Conservation (phyloP, 2,888 invertebrate genomes). For the Aphodius granarius region DNA sequence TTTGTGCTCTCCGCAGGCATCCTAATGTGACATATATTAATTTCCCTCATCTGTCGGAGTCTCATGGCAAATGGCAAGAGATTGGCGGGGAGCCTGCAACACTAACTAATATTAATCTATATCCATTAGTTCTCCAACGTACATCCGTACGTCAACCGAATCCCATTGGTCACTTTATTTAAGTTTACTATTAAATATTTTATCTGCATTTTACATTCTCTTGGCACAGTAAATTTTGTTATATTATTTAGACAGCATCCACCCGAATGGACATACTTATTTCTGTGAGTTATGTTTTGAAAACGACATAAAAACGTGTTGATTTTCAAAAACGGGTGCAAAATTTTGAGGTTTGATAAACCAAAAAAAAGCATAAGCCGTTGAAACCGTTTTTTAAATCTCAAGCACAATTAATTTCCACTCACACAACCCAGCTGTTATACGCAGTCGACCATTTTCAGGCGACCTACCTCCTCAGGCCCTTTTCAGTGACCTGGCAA, state of each 20-base stretch:
- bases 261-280: too few species aligned
- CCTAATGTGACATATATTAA: slow-evolving; percentile 26
- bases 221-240: too few species aligned
- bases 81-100: slow-evolving; percentile 32
- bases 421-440: too few species aligned
- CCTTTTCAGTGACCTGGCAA: background rate
- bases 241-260: too few species aligned
- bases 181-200: background rate
- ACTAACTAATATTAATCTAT: slow-evolving; percentile 37
- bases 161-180: background rate
- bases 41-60: slow-evolving; percentile 32
- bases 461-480: background rate
- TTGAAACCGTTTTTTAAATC: too few species aligned
- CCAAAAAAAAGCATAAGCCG: too few species aligned
- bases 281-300: too few species aligned
- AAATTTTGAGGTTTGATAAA: too few species aligned
- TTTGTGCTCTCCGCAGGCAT: background rate
- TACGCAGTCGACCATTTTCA: background rate
- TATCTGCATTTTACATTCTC: background rate
- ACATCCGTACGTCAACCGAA: background rate
- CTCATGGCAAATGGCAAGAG: slow-evolving; percentile 29
- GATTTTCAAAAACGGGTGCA: too few species aligned
- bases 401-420: too few species aligned
- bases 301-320: too few species aligned
- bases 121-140: slow-evolving; percentile 36